These are phyloP conservation scores for Anguilla megastoma DNA, from an alignment of 2,797 vertebrate species.

Conservation along the genomic window DNA sequence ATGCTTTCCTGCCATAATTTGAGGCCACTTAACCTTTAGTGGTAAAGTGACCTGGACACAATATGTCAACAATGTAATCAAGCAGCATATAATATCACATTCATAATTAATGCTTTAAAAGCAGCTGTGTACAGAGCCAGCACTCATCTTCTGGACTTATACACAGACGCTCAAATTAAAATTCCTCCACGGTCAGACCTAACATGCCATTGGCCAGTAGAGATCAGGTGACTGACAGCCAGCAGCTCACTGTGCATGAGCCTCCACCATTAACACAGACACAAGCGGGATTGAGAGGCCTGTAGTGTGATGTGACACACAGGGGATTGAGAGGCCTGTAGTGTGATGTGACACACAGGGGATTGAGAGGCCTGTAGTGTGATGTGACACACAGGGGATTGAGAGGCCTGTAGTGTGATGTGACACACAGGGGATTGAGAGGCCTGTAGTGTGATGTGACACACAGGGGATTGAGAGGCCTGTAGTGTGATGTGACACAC, in stretches of 20 bases:
- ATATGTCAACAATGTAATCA: neutral
- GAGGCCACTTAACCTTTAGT: neutral
- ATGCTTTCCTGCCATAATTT: neutral
- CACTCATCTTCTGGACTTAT: slow-evolving; percentile 4
- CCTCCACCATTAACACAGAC: neutral
- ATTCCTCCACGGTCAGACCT: neutral
- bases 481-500: neutral
- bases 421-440: neutral
- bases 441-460: neutral
- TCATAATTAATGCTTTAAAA: neutral
- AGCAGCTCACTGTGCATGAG: neutral
- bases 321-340: neutral
- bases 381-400: neutral
- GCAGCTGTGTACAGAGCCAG: neutral
- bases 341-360: too few relatives aligned
- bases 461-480: too few relatives aligned
- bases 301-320: neutral
- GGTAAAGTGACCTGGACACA: neutral
- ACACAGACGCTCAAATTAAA: neutral
- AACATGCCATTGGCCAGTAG: slow-evolving; percentile 3
- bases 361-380: too few relatives aligned
- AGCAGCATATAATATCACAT: neutral
- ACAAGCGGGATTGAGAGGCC: neutral
- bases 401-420: neutral
- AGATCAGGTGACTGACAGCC: neutral